Percentiles rank a stretch among this genome's conserved stretches.
Evolutionary conservation across 2,888 invertebrate genomes (phyloP).

Genomic region (Peribatodes rhomboidaria): DNA sequence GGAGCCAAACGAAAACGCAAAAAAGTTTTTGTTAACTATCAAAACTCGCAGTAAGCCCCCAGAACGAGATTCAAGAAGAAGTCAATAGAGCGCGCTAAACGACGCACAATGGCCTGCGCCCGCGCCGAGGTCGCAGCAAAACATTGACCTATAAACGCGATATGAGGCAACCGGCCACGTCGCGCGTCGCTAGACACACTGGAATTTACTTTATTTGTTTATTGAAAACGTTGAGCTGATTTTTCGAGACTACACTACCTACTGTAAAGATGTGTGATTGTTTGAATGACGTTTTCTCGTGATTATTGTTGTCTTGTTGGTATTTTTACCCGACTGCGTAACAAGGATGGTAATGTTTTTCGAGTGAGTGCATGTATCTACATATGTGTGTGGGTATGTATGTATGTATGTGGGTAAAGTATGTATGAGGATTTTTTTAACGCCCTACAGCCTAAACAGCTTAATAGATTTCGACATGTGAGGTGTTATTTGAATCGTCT

Average conservation of each 20-base stretch:
- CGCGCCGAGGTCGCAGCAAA: slow-evolving; percentile 54
- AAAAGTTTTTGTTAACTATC: no score
- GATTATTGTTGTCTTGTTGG: background rate
- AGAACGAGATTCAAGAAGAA: slow-evolving; percentile 9
- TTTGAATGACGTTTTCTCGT: background rate
- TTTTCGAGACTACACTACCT: background rate
- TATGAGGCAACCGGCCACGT: slow-evolving; percentile 51
- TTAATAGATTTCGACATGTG: no score
- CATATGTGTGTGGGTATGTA: no score
- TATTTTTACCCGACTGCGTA: no score
- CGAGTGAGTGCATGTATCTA: no score
- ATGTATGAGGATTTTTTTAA: no score
- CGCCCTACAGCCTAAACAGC: no score
- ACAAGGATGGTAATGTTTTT: no score
- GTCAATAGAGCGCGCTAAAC: slow-evolving; percentile 32
- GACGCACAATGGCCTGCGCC: slow-evolving; percentile 43
- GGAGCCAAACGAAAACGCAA: no score
- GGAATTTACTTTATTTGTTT: slow-evolving; percentile 47
- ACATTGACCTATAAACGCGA: slow-evolving; percentile 62
- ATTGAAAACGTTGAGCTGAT: slow-evolving; percentile 8
- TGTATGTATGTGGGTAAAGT: no score
- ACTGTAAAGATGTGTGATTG: background rate
- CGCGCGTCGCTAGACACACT: slow-evolving; percentile 45
- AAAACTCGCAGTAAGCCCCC: no score
- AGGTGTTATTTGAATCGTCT: no score